Base-by-base conservation (phyloP, 2,888 invertebrate genomes). In the Drosophila suboccidentalis region DNA sequence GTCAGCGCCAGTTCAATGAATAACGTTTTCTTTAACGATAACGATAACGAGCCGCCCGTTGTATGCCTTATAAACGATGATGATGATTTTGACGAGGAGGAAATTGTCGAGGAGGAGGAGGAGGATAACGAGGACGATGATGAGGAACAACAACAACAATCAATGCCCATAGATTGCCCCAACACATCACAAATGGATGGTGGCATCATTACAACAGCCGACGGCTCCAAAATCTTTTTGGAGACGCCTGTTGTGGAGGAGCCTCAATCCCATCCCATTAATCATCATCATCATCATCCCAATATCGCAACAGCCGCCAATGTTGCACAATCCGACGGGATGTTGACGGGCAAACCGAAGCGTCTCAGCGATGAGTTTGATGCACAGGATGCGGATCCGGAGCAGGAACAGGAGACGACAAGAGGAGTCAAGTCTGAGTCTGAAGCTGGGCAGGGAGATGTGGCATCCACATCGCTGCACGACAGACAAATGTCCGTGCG, bases 211-310 rank as follows among this genome's bases (percentile, higher is more conserved):
- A 77, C 85, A 71, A 78, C 90, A 36, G 79, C 89, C 46, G 90
- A 90, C 58, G 91, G 91, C 19, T 87, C 87, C 19, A 90, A 90
- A 63, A 91, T 93, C 55, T 92, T 90, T 55, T 70, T 93, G 43
- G 93, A 93, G 74, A 93, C 93, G 15, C 93, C 93, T 29, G 90
- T 92, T 47, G 89, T 92, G 6, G 92, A 92, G 58, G 93, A 93
- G 50, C 87, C 90, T 55, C 87, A 85, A 59, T 80, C 85, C 32
- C 79, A 87, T 71, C 71, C 83, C 17, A 41, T 41, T 22, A 2
- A 22, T 22, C 22, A 22, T 22, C 22, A 41, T 55, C 77, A 79
- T 53, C 67, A 64, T 36, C 67, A 64, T 36, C 57, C 41, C 17
- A 39, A 2, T 44, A 32, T 17, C 38, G 34, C 39, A 46, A 60